Conservation (phyloP, 2,113 vertebrate genomes). For the Neogobius melanostomus region DNA sequence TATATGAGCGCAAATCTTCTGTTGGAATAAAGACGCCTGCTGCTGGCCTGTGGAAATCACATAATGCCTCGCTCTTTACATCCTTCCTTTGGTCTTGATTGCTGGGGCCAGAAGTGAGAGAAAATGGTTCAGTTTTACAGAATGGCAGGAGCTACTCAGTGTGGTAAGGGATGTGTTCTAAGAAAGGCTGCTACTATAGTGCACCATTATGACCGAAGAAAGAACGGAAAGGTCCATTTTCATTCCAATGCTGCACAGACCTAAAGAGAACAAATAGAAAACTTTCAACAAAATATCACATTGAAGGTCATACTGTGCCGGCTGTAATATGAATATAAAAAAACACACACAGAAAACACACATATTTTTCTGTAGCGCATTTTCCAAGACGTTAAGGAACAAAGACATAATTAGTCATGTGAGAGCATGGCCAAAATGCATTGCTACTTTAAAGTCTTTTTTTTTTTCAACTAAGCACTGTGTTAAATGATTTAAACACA, state of each 20-base stretch:
- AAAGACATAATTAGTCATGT: too few relatives aligned
- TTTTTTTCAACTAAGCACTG: too few relatives aligned
- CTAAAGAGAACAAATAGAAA: too few relatives aligned
- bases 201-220: neutral
- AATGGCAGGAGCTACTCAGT: neutral
- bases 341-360: too few relatives aligned
- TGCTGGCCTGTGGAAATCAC: neutral
- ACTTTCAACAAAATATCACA: too few relatives aligned
- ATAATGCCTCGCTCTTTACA: neutral
- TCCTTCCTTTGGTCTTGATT: neutral
- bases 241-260: neutral
- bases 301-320: too few relatives aligned
- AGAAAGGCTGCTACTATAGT: neutral
- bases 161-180: neutral
- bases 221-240: too few relatives aligned
- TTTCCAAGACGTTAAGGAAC: neutral
- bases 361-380: neutral
- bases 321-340: too few relatives aligned
- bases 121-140: neutral
- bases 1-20: neutral
- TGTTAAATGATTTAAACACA: too few relatives aligned
- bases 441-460: too few relatives aligned
- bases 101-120: neutral
- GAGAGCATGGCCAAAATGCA: too few relatives aligned
- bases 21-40: neutral